These are phyloP conservation scores for Macrophya alboannulata DNA, from an alignment of 2,888 invertebrate genomes.

Conservation along the genomic window DNA sequence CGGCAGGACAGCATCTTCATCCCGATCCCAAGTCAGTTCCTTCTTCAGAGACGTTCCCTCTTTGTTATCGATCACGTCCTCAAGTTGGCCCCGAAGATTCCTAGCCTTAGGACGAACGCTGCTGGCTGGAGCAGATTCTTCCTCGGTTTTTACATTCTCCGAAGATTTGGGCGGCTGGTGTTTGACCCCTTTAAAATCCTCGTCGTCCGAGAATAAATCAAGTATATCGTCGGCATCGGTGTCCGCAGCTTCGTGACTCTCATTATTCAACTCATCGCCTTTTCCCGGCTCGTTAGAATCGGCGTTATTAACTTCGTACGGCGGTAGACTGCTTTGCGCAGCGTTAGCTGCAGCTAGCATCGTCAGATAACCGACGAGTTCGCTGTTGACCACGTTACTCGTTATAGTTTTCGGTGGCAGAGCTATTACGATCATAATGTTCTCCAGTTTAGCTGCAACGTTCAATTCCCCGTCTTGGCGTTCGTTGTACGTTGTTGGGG, in stretches of 20 bases:
- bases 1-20: not conserved
- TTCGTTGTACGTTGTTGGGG: constrained; percentile 84
- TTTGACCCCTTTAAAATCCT: not conserved
- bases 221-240: not conserved
- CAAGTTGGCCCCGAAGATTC: constrained; percentile 43
- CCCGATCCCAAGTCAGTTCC: constrained; percentile 57
- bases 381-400: not conserved
- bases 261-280: not conserved
- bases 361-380: not conserved
- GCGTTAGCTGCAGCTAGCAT: not conserved
- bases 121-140: constrained; percentile 30
- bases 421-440: constrained; percentile 85
- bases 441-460: constrained; percentile 88
- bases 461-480: constrained; percentile 90
- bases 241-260: not conserved
- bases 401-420: constrained; percentile 42
- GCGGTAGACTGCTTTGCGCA: not conserved
- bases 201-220: not conserved
- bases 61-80: not conserved
- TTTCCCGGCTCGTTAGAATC: not conserved
- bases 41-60: constrained; percentile 63
- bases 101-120: constrained; percentile 69
- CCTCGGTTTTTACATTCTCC: constrained; percentile 27
- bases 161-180: constrained; percentile 28
- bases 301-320: not conserved